phyloP scores from a whole-genome alignment of 2,797 vertebrate species.

The Myotis myotis region DNA sequence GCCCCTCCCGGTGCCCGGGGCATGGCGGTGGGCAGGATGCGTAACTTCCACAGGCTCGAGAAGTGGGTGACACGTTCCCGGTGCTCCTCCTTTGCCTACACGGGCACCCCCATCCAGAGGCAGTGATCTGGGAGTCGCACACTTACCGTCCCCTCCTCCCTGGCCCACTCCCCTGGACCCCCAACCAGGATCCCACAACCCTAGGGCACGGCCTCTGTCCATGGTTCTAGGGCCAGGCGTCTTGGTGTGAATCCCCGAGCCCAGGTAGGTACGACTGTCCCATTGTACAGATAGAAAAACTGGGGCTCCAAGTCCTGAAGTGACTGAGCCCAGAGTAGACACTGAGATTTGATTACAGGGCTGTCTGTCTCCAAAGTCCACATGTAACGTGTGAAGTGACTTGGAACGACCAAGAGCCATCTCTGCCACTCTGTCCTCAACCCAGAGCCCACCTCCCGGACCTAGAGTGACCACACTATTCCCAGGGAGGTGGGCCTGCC shows the following conservation, averaged over 20 bases:
- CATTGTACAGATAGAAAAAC: not conserved
- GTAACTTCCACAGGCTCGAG: not conserved
- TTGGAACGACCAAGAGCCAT: too few relatives aligned
- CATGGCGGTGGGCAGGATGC: accelerated
- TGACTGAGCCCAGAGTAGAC: accelerated
- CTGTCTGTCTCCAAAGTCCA: not conserved
- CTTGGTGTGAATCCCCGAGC: not conserved
- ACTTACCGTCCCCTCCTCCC: not conserved
- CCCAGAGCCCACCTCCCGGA: accelerated
- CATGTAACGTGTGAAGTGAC: accelerated
- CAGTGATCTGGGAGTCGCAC: not conserved
- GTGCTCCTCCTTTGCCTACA: not conserved
- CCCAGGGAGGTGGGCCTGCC: not conserved
- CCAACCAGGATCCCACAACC: not conserved
- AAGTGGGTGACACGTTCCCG: not conserved
- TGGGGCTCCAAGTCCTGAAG: accelerated
- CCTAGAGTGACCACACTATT: accelerated
- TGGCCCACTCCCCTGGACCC: not conserved
- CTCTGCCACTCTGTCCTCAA: not conserved
- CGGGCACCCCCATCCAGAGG: not conserved
- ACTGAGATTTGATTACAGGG: accelerated
- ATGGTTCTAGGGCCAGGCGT: accelerated
- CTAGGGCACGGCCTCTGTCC: not conserved
- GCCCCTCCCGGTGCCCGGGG: not conserved
- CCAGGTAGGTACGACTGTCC: accelerated